Evolutionary conservation across 1,140 invertebrate genomes (phyloP).

Genomic region (Paracyclopina nana): DNA sequence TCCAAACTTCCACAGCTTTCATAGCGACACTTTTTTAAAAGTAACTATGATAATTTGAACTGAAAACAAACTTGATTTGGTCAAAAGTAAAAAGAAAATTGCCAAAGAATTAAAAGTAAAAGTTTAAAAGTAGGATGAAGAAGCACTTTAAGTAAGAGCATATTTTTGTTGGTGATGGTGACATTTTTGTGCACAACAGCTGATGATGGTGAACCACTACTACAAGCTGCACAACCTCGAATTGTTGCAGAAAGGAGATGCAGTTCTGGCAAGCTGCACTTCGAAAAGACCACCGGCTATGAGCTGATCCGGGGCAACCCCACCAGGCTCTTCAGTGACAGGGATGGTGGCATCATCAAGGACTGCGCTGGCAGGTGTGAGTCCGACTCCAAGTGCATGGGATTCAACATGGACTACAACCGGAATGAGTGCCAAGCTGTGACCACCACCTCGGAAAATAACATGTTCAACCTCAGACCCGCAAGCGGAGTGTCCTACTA

Average conservation of each 20-base stretch:
- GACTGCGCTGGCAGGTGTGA: slow-evolving; percentile 26
- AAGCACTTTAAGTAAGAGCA: too few relatives aligned
- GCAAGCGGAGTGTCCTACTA: slow-evolving; percentile 28
- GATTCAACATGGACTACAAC: slow-evolving; percentile 29
- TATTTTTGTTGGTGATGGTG: too few relatives aligned
- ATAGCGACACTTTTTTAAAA: too few relatives aligned
- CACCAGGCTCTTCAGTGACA: slow-evolving; percentile 23
- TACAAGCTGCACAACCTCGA: too few relatives aligned
- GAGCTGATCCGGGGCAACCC: slow-evolving; percentile 25
- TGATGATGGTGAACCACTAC: too few relatives aligned
- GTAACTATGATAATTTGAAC: too few relatives aligned
- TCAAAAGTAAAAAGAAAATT: too few relatives aligned
- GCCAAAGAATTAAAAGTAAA: too few relatives aligned
- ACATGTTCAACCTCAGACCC: slow-evolving; percentile 25
- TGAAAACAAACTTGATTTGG: too few relatives aligned
- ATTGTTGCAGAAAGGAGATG: slow-evolving; percentile 20
- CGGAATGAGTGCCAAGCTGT: slow-evolving; percentile 27
- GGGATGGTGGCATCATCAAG: slow-evolving; percentile 25
- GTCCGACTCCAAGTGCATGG: slow-evolving; percentile 25
- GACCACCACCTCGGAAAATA: slow-evolving; percentile 23
- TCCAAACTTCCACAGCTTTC: too few relatives aligned
- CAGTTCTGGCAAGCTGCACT: slow-evolving; percentile 25
- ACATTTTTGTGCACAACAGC: too few relatives aligned
- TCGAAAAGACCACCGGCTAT: slow-evolving; percentile 29
- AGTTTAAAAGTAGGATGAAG: too few relatives aligned